Evolutionary conservation across 2,888 invertebrate species (phyloP), one percentile per base, ranked within the genome.

Genomic region (Cerastis leucographa): DNA sequence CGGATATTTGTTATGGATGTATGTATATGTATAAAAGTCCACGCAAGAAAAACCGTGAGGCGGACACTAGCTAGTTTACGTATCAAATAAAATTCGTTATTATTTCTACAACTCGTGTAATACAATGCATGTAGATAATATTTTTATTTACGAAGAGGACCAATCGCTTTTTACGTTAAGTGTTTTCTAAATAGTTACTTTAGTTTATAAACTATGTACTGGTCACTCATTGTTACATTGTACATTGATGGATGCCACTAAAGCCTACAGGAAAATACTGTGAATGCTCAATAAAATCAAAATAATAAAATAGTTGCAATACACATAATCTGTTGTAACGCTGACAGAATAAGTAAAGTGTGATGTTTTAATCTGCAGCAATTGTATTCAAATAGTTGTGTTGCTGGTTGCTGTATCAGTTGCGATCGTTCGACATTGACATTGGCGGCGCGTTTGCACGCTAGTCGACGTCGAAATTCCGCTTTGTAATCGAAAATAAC

Each of bases 401-500:
- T 73, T 68, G 68, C 72, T 54, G 71, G 84, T 81, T 77, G 74
- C 75, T 68, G 80, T 85, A 86, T 79, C 76, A 71, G 81, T 73
- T 81, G 72, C 78, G 79, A 72, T 81, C 87, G 85, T 81, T 89
- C 89, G 93, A 86, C 94, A 94, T 94, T 95, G 94, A 93, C 94
- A 94, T 92, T 94, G 94, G 89, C 76, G 76, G 83, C 88, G 92
- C 94, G 90, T 94, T 88, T 91, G 92, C 95, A 95, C 94, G 95
- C 94, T 81, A 94, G 83, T 80, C 77, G 54, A 14, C 75, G 81
- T 81, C 90, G 87, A 94, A 94, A 94, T 91, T 92, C 90, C 89
- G 86, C 90, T 92, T 92, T 92, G 91, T 92, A 92, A 94, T 94
- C 94, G 92, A 91, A 93, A 93, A 94, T 92, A 91, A 94, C 95